Evolutionary conservation across 2,888 invertebrate species (phyloP).

Genomic region (Cataglyphis albicans): DNA sequence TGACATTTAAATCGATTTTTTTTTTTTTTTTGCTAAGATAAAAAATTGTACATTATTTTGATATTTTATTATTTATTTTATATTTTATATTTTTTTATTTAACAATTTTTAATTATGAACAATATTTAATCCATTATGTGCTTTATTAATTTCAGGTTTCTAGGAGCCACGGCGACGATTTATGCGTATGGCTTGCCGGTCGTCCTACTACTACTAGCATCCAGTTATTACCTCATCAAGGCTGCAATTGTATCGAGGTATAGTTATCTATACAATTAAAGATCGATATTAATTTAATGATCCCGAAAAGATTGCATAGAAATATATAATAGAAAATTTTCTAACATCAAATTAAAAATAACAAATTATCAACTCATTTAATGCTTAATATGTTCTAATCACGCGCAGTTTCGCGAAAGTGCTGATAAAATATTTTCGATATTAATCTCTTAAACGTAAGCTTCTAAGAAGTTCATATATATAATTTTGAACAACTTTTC

Average conservation of each 20-base stretch:
- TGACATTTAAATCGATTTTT: neutral
- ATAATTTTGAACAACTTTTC: neutral
- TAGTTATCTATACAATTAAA: neutral
- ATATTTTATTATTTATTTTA: neutral
- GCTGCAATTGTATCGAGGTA: constrained; percentile 87
- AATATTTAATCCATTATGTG: neutral
- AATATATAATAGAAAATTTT: too few species aligned
- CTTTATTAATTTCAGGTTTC: constrained; percentile 86
- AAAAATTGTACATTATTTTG: neutral
- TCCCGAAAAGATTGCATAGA: neutral
- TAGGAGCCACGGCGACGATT: constrained; percentile 86
- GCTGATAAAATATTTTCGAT: neutral
- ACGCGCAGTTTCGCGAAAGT: too few species aligned
- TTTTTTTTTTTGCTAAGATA: neutral
- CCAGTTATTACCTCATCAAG: constrained; percentile 86
- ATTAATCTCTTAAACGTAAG: neutral
- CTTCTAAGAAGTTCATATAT: neutral
- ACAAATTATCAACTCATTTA: neutral
- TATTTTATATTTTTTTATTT: neutral
- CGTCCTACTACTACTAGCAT: constrained; percentile 85
- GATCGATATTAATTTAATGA: constrained; percentile 13
- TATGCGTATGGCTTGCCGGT: constrained; percentile 88
- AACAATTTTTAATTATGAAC: neutral
- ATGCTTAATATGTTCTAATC: neutral
- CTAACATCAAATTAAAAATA: neutral